A percentile compares a stretch with the other conserved stretches of the same genome.
These are phyloP conservation scores for Hypomecis punctinalis DNA, from an alignment of 2,888 invertebrate species.

Conservation along the genomic window DNA sequence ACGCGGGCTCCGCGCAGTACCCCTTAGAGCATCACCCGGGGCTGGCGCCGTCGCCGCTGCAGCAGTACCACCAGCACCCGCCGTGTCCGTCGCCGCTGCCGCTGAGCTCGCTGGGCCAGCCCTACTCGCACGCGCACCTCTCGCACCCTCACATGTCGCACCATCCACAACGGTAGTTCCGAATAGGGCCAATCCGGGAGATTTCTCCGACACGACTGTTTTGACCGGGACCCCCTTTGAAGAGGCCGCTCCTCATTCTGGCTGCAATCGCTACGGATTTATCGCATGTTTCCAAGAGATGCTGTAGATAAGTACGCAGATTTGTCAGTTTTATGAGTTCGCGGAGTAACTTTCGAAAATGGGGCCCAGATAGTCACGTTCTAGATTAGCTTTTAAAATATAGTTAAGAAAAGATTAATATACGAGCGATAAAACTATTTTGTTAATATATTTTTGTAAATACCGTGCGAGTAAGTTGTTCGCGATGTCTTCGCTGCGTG, in stretches of 20 bases:
- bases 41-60: constrained; percentile 87
- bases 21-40: constrained; percentile 88
- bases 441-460: constrained; percentile 77
- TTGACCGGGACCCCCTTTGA: constrained; percentile 25
- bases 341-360: constrained; percentile 56
- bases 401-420: constrained; percentile 70
- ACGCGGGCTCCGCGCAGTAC: constrained; percentile 90
- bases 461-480: constrained; percentile 62
- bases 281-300: constrained; percentile 39
- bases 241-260: constrained; percentile 4
- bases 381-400: constrained; percentile 67
- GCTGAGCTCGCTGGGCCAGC: constrained; percentile 80
- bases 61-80: constrained; percentile 90
- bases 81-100: constrained; percentile 91
- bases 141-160: constrained; percentile 90
- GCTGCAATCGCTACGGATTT: constrained; percentile 3
- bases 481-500: constrained; percentile 57
- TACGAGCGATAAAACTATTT: constrained; percentile 69
- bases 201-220: constrained; percentile 33
- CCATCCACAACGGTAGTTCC: constrained; percentile 92
- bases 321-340: constrained; percentile 26
- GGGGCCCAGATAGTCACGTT: constrained; percentile 68
- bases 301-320: constrained; percentile 33
- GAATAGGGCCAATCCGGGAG: constrained; percentile 26
- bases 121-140: constrained; percentile 81